Conservation (phyloP, 2,797 vertebrate genomes). For the Moxostoma hubbsi region DNA sequence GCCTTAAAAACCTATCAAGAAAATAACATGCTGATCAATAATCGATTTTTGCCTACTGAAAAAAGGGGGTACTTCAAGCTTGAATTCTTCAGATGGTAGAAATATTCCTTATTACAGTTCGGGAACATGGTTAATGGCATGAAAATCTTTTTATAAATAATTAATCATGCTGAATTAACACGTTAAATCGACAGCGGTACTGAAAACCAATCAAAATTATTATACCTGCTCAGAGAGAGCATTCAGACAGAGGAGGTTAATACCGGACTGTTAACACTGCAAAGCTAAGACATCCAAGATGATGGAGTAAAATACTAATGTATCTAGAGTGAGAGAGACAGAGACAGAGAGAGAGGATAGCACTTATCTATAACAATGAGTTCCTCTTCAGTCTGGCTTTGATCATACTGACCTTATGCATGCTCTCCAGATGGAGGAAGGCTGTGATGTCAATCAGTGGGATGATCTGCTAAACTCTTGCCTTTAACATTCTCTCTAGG, state of each 20-base stretch:
- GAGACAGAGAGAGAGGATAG: background rate
- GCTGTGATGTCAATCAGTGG: background rate
- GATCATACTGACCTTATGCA: background rate
- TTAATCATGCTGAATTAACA: too few relatives aligned
- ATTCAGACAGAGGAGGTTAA: slow-evolving; percentile 8
- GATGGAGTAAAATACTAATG: slow-evolving; percentile 22
- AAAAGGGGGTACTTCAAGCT: too few relatives aligned
- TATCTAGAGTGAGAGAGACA: background rate
- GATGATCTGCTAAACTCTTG: background rate
- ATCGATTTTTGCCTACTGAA: too few relatives aligned
- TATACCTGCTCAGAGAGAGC: background rate
- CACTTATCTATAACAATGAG: slow-evolving; percentile 12
- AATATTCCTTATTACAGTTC: too few relatives aligned
- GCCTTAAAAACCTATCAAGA: too few relatives aligned
- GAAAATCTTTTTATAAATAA: too few relatives aligned
- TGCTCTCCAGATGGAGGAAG: background rate
- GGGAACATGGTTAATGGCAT: too few relatives aligned
- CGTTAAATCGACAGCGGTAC: too few relatives aligned
- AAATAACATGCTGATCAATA: too few relatives aligned
- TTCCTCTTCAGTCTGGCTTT: background rate
- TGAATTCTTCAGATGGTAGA: too few relatives aligned
- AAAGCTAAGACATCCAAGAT: background rate
- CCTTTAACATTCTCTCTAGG: background rate
- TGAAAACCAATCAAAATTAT: slow-evolving; percentile 8
- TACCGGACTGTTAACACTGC: background rate